These are phyloP conservation scores for Glaucidium brasilianum DNA, from an alignment of 2,113 vertebrate species.

Conservation along the genomic window DNA sequence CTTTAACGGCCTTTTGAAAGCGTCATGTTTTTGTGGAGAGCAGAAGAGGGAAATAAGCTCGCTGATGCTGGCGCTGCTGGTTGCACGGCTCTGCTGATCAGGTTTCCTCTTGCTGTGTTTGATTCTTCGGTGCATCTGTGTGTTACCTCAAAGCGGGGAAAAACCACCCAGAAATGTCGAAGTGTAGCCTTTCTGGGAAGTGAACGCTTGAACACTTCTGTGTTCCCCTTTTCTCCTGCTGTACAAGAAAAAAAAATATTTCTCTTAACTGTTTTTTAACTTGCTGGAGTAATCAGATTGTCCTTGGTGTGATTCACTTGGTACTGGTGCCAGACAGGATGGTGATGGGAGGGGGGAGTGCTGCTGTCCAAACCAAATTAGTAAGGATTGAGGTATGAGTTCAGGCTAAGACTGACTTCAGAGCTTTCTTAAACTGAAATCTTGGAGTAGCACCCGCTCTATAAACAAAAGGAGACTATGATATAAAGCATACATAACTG, in stretches of 20 bases:
- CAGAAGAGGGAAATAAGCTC: conserved; percentile 9
- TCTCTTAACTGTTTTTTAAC: background rate
- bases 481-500: conserved; percentile 32
- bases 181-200: background rate
- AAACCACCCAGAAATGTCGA: background rate
- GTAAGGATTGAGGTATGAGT: conserved; percentile 18
- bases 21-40: conserved; percentile 28
- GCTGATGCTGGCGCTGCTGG: background rate
- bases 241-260: background rate
- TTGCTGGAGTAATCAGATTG: background rate
- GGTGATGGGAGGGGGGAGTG: background rate
- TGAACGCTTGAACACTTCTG: accelerated
- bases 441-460: background rate
- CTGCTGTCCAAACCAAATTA: background rate
- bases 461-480: conserved; percentile 50
- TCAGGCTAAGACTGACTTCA: background rate
- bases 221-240: background rate
- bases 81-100: background rate
- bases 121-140: background rate
- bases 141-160: background rate
- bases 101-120: background rate
- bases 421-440: background rate
- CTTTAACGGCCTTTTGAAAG: conserved; percentile 26
- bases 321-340: background rate
- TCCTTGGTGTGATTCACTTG: background rate